Conservation (phyloP, 2,797 vertebrate genomes). For the Clarias fuscus region DNA sequence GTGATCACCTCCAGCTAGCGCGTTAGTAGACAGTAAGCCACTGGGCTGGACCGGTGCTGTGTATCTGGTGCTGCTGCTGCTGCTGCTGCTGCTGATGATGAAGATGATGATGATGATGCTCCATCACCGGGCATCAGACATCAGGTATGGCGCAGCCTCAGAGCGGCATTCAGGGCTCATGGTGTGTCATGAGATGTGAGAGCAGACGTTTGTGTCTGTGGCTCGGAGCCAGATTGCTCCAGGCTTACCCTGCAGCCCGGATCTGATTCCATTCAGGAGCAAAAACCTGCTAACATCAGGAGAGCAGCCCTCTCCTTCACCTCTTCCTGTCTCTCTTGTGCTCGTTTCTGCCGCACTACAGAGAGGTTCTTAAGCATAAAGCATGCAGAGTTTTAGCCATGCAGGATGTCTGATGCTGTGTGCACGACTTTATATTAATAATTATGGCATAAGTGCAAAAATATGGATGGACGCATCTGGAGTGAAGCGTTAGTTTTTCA, state of each 20-base stretch:
- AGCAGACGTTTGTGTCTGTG: constrained; percentile 54
- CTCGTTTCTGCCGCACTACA: not conserved
- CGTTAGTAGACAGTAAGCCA: not conserved
- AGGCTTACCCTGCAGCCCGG: constrained; percentile 54
- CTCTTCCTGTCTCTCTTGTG: not conserved
- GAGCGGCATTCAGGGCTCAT: not conserved
- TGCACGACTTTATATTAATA: not conserved
- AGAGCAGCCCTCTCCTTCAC: not conserved
- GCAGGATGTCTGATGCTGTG: not conserved
- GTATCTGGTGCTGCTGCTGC: not conserved
- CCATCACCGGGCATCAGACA: not conserved
- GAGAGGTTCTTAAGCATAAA: not conserved
- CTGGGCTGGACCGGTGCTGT: not conserved
- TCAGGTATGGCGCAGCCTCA: not conserved
- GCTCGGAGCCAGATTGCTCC: constrained; percentile 54
- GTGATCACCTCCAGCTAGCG: too few relatives aligned
- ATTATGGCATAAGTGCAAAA: not conserved
- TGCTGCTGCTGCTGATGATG: not conserved
- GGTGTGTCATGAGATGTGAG: constrained; percentile 28
- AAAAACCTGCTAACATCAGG: constrained; percentile 11
- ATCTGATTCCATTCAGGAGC: constrained; percentile 48
- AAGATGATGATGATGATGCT: not conserved
- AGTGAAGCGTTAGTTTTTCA: not conserved
- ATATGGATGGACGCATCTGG: not conserved
- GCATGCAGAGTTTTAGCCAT: not conserved